Percentiles rank a stretch among this genome's conserved stretches.
Conservation (phyloP, 1,140 invertebrate genomes). For the Drosophila jambulina region DNA sequence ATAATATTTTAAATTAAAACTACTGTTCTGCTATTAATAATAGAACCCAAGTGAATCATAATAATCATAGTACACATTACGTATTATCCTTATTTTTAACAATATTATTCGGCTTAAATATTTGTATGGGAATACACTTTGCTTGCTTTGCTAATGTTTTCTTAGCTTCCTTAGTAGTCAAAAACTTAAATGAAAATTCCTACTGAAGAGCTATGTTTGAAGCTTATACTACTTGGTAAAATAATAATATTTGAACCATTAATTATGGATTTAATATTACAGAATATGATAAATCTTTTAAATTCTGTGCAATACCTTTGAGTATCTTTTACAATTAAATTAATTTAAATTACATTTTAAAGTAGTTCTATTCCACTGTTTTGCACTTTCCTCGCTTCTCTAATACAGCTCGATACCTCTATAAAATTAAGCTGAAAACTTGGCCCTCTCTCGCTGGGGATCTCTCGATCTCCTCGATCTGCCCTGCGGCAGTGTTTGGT, state of each 20-base stretch:
- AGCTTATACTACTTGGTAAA: too few species aligned
- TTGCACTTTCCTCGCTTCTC: conserved; percentile 21
- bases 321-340: too few species aligned
- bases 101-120: too few species aligned
- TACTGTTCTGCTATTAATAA: background rate
- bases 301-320: background rate
- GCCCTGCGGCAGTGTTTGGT: conserved; percentile 17
- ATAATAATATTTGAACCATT: too few species aligned
- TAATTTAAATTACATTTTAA: background rate
- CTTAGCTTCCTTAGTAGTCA: too few species aligned
- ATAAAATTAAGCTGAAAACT: conserved; percentile 32
- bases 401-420: conserved; percentile 18
- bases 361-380: conserved; percentile 31
- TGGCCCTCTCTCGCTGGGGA: conserved; percentile 15
- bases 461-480: conserved; percentile 26
- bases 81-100: background rate
- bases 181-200: too few species aligned
- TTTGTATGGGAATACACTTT: too few species aligned
- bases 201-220: too few species aligned
- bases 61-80: too few species aligned
- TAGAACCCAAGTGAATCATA: background rate
- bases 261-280: too few species aligned
- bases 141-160: too few species aligned
- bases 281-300: background rate
- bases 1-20: background rate